Evolutionary conservation across 2,888 invertebrate species (phyloP), one percentile per base, ranked within the genome.

Genomic region (Noctua pronuba): DNA sequence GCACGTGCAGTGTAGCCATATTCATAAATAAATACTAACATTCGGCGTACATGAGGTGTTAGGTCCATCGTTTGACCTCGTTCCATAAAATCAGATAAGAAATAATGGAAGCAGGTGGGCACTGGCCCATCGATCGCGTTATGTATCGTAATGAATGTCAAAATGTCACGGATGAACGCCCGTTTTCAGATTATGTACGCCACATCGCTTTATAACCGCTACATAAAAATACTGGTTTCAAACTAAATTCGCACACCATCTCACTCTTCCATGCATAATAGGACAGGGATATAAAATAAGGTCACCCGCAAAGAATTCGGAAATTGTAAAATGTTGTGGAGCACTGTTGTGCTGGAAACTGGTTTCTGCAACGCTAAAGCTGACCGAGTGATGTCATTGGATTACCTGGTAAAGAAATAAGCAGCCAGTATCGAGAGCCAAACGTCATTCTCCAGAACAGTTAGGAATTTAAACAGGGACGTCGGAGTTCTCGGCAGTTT

Each of bases 401-500:
- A 92, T 91, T 94, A 98, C 98, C 98, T 98, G 73, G 99, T 99
- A 94, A 99, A 99, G 94, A 99, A 98, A 94, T 99, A 99, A 0
- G 99, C 99, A 1, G 98, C 99, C 85, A 99, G 97, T 92, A 99
- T 99, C 89, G 99, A 99, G 46, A 99, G 97, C 99, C 99, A 99
- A 18, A 99, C 99, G 89, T 99, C 99, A 89, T 98, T 98, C 94
- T 99, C 99, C 89, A 99, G 95, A 41, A 99, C 99, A 4, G 99
- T 99, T 86, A 99, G 97, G 94, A 99, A 99, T 96, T 99, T 99
- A 94, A 99, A 99, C 46, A 99, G 97, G 0, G 99, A 99, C 11
- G 99, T 99, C 44, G 98, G 98, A 0, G 98, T 98, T 88, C 98
- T 98, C 0, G 99, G 98, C 86, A 99, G 97, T 92, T 98, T 98